Evolutionary conservation across 2,797 vertebrate genomes (phyloP), one percentile per base, ranked within the genome.

Genomic region (Poecilia picta): DNA sequence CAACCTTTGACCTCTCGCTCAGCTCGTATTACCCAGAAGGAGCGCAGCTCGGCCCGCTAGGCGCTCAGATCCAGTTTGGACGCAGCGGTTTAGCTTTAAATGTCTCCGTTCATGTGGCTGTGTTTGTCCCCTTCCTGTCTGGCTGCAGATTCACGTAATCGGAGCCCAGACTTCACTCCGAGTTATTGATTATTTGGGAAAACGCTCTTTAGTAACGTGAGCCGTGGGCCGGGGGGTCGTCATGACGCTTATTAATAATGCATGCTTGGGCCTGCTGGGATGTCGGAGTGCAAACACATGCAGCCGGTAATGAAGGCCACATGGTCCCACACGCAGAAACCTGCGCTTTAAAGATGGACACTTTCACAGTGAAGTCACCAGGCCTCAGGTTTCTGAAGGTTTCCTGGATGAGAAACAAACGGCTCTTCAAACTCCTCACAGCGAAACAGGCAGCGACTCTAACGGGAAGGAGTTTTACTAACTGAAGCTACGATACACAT

Each of bases 171-270:
- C 72, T 68, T 80, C 73, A 43, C 66, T 78, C 70, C n/a, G 46
- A 70, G 41, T 78, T 76, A 91, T 83, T 81, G 84, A 89, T 91
- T 78, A 28, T 82, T 73, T 73, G 39, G 75, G 20, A 62, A 74
- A 59, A 68, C n/a, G 55, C 16, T 70, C 39, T 83, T 75, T 41
- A n/a, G 88, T 75, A 76, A 88, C 16, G 53, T 62, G 87, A 76
- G 16, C 79, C 72, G 23, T 5, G 16, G 46, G 20, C 2, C 45
- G 81, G 64, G 31, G 71, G 31, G 75, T 70, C 39, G 20, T 12
- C 66, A 43, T 70, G 23, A 70, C 23, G 39, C 46, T 66, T 31
- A 77, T 89, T 28, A 80, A 86, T 86, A 86, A 81, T 87, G 64
- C 78, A 87, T 82, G 75, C 31, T 68, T 78, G 57, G 57, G 28